phyloP scores from a whole-genome alignment of 2,797 vertebrate species.

The Syndactyla subalaris region DNA sequence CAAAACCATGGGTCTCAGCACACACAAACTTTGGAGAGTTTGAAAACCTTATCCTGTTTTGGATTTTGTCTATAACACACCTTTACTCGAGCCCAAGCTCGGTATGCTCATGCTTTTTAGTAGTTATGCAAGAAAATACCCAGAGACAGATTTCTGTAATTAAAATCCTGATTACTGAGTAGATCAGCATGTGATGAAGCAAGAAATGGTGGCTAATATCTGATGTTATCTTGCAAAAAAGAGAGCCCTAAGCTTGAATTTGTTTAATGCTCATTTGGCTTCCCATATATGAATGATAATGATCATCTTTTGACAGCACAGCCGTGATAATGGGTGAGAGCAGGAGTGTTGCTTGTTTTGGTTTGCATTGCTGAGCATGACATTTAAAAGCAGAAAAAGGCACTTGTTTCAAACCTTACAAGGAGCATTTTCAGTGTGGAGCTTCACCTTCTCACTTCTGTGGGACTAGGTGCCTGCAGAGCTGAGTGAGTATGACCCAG shows the following conservation, averaged over 20 bases:
- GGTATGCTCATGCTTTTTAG: not conserved
- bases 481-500: not conserved
- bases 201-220: conserved; percentile 57
- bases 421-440: not conserved
- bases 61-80: not conserved
- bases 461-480: not conserved
- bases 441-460: not conserved
- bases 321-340: not conserved
- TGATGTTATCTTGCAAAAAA: conserved; percentile 64
- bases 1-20: not conserved
- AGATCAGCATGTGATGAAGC: conserved; percentile 56
- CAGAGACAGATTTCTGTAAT: conserved; percentile 59
- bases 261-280: conserved; percentile 63
- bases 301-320: conserved; percentile 15
- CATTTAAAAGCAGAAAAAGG: not conserved
- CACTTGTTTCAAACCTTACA: not conserved
- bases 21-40: not conserved
- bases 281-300: not conserved
- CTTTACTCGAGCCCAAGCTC: not conserved
- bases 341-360: not conserved
- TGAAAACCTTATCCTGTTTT: not conserved
- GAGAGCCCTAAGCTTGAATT: conserved; percentile 65
- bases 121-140: conserved; percentile 51
- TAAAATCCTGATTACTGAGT: conserved; percentile 61
- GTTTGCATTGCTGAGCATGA: not conserved